Conservation (phyloP, 2,888 invertebrate species). For the Agonopterix subpropinquella region DNA sequence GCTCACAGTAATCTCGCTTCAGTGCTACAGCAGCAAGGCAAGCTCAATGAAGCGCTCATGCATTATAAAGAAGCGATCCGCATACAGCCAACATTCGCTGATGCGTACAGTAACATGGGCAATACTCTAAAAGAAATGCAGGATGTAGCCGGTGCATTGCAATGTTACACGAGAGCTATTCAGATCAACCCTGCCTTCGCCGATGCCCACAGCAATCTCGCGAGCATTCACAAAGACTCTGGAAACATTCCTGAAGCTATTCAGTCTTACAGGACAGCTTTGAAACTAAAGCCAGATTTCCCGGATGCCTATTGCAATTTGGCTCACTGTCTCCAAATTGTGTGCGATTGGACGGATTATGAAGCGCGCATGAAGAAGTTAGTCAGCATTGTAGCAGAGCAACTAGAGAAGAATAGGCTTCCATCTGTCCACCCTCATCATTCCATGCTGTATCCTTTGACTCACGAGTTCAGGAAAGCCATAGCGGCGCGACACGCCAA, state of each 20-base stretch:
- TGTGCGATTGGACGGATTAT: slow-evolving; percentile 99
- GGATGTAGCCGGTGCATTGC: slow-evolving; percentile 96
- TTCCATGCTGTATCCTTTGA: slow-evolving; percentile 98
- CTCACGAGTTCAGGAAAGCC: slow-evolving; percentile 95
- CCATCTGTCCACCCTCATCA: slow-evolving; percentile 99
- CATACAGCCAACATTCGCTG: slow-evolving; percentile 99
- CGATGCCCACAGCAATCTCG: slow-evolving; percentile 99
- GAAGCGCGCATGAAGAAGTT: slow-evolving; percentile 97
- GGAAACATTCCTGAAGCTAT: slow-evolving; percentile 99
- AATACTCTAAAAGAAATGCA: slow-evolving; percentile 99
- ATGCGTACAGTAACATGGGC: slow-evolving; percentile 99
- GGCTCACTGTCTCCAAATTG: slow-evolving; percentile 98
- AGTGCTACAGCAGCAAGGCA: slow-evolving; percentile 98
- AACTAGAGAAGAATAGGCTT: slow-evolving; percentile 95
- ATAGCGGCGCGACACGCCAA: slow-evolving; percentile 98
- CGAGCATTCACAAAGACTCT: slow-evolving; percentile 99
- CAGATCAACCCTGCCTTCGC: slow-evolving; percentile 99
- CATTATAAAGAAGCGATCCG: slow-evolving; percentile 99
- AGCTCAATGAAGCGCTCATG: slow-evolving; percentile 97
- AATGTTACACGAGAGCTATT: slow-evolving; percentile 98
- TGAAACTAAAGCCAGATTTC: slow-evolving; percentile 98
- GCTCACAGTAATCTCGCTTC: slow-evolving; percentile 99
- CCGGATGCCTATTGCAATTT: slow-evolving; percentile 99
- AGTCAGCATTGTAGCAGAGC: slow-evolving; percentile 97
- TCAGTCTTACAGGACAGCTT: slow-evolving; percentile 96